Percentiles rank a stretch among this genome's conserved stretches.
phyloP scores from a whole-genome alignment of 2,113 vertebrate species.

The Penelope pileata region DNA sequence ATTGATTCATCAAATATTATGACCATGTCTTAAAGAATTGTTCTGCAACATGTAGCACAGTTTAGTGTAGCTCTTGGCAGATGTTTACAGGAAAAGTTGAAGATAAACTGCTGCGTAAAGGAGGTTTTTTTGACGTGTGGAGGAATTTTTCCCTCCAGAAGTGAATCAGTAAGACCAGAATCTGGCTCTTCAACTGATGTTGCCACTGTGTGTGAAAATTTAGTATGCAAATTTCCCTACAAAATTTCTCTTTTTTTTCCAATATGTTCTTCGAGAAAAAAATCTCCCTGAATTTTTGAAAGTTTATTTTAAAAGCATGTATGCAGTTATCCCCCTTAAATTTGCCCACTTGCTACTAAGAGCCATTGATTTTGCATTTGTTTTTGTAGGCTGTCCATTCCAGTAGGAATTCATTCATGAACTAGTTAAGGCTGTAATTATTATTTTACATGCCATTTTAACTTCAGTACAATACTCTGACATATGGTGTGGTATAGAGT shows the following conservation, averaged over 20 bases:
- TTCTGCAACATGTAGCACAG: not conserved
- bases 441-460: not conserved
- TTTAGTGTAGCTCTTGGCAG: not conserved
- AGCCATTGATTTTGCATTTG: not conserved
- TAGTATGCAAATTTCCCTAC: not conserved
- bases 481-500: not conserved
- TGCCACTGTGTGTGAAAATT: not conserved
- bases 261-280: not conserved
- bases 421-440: not conserved
- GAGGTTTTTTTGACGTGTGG: not conserved
- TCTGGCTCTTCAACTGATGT: rapidly evolving
- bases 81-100: not conserved
- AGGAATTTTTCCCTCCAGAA: not conserved
- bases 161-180: not conserved
- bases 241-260: not conserved
- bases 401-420: not conserved
- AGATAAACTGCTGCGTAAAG: not conserved
- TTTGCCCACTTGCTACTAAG: not conserved
- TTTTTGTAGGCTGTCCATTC: not conserved
- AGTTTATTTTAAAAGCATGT: not conserved
- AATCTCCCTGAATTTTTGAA: not conserved
- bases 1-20: not conserved
- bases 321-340: too few relatives aligned
- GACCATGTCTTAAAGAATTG: not conserved
- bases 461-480: not conserved